These are phyloP conservation scores for Ornithorhynchus anatinus DNA, from an alignment of 2,113 vertebrate genomes.

Conservation along the genomic window DNA sequence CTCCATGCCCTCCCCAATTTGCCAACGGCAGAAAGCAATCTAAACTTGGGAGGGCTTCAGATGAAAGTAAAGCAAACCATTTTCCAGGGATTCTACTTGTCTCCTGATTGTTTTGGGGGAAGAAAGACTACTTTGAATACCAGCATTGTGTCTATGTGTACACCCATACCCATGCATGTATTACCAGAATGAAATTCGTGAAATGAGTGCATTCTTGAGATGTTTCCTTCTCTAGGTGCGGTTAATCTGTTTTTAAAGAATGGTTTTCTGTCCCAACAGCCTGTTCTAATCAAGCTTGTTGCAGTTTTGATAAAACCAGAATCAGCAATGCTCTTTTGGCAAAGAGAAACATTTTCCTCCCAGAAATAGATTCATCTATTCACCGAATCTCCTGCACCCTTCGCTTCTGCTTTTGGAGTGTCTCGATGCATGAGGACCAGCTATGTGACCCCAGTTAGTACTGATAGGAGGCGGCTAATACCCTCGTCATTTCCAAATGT, in stretches of 20 bases:
- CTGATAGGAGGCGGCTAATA: slow-evolving; percentile 7
- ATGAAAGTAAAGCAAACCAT: background rate
- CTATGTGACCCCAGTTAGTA: slow-evolving; percentile 6
- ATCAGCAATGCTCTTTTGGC: background rate
- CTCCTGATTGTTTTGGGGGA: background rate
- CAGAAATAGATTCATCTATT: background rate
- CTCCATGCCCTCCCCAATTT: slow-evolving; percentile 2
- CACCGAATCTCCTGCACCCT: background rate
- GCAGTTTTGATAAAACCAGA: slow-evolving; percentile 25
- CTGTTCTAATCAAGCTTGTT: slow-evolving; percentile 29
- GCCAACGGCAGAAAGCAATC: slow-evolving; percentile 17
- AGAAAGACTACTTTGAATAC: background rate
- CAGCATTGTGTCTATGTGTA: background rate
- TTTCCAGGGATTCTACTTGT: background rate
- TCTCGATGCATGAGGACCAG: background rate
- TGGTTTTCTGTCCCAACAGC: slow-evolving; percentile 37
- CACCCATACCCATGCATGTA: background rate
- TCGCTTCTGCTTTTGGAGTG: background rate
- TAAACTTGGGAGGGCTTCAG: background rate
- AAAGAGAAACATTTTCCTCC: slow-evolving; percentile 35
- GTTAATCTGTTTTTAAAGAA: slow-evolving; percentile 33
- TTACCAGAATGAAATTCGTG: slow-evolving; percentile 27
- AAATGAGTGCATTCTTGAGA: slow-evolving; percentile 47
- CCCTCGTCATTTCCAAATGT: slow-evolving; percentile 6
- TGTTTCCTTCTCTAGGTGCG: slow-evolving; percentile 58